Conservation (phyloP, 2,113 vertebrate species). For the Chascanopsetta lugubris region DNA sequence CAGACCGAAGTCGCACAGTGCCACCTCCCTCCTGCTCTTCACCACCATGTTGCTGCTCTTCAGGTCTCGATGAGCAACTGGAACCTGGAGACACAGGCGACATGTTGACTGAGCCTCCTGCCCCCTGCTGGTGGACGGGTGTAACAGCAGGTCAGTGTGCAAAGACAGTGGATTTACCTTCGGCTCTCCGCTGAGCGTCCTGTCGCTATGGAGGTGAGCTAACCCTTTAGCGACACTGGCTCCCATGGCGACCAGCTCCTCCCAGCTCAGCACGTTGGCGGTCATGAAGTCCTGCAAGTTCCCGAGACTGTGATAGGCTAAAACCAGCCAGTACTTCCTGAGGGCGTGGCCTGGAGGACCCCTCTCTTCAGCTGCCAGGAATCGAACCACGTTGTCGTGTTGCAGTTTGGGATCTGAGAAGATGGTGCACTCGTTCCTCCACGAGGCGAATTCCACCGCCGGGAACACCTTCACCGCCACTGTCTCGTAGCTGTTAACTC, state of each 20-base stretch:
- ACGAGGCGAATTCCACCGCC: slow-evolving; percentile 84
- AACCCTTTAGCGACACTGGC: slow-evolving; percentile 85
- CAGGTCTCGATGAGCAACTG: slow-evolving; percentile 89
- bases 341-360: slow-evolving; percentile 55
- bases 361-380: slow-evolving; percentile 85
- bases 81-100: slow-evolving; percentile 70
- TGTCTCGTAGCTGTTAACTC: slow-evolving; percentile 66
- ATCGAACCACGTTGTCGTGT: slow-evolving; percentile 87
- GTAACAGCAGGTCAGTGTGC: too few relatives aligned
- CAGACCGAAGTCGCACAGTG: slow-evolving; percentile 90
- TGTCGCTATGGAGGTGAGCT: slow-evolving; percentile 90
- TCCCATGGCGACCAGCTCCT: slow-evolving; percentile 83
- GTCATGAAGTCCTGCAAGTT: slow-evolving; percentile 90
- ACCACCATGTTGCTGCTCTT: slow-evolving; percentile 91
- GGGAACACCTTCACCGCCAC: slow-evolving; percentile 92
- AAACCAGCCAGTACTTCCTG: slow-evolving; percentile 89
- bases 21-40: slow-evolving; percentile 83
- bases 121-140: too few relatives aligned
- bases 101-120: not conserved
- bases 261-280: slow-evolving; percentile 85
- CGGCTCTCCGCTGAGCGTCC: slow-evolving; percentile 74
- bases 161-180: slow-evolving; percentile 77
- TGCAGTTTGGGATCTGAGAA: slow-evolving; percentile 84
- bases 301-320: slow-evolving; percentile 87
- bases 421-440: slow-evolving; percentile 88